These are phyloP conservation scores for Ianthella basta DNA, from an alignment of 37 sponge, comb jelly and placozoan species.

Conservation along the genomic window DNA sequence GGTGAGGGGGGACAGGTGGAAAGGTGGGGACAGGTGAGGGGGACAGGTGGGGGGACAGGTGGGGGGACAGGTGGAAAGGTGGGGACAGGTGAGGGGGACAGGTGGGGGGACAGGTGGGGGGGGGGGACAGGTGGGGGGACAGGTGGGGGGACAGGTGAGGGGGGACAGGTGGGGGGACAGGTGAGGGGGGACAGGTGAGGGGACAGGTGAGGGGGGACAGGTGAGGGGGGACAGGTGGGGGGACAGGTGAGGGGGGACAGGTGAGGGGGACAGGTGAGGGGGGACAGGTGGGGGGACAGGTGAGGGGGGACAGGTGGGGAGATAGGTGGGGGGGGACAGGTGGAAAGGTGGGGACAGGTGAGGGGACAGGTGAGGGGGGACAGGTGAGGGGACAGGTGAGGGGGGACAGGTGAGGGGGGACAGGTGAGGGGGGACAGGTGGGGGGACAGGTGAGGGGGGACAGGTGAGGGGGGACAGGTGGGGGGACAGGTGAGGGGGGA, in stretches of 20 bases:
- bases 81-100: background rate
- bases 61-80: background rate
- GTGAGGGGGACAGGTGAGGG: background rate
- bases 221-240: background rate
- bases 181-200: slow-evolving; percentile 17
- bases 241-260: background rate
- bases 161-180: background rate
- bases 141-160: background rate
- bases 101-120: background rate
- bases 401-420: background rate
- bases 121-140: background rate
- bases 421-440: background rate
- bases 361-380: background rate
- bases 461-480: background rate
- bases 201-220: background rate
- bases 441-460: background rate
- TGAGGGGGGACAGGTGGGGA: background rate
- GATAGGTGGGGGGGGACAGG: too few relatives aligned
- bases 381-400: background rate
- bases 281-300: background rate
- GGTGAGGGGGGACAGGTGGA: too few relatives aligned
- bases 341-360: background rate
- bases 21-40: too few relatives aligned
- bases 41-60: background rate
- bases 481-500: background rate